Base-by-base conservation (phyloP, 2,113 vertebrate species). In the Microtus oregoni region DNA sequence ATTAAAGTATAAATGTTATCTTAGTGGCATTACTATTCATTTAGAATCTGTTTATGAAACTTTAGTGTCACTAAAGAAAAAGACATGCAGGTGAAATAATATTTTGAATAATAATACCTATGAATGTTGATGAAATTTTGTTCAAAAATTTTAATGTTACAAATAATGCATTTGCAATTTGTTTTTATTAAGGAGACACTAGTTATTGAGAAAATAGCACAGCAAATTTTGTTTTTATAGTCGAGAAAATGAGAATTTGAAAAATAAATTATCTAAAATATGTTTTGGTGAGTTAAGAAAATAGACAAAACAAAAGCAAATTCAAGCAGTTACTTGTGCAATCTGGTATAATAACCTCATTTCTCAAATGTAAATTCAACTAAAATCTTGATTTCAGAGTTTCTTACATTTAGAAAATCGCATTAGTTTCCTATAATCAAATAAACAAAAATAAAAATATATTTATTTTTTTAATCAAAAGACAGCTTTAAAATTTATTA, bases 111-210 rank as follows among this genome's bases (percentile, higher is more conserved):
- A 11, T 55, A 81, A 19, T 38, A 78, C 12, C 10, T 79, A n/a
- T n/a, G 1, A 28, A 38, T 85, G 7, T 67, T 79, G 52, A 81
- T 93, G 67, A 26, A 20, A 14, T 72, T 91, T 95, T 86, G 3
- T 67, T 92, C 9, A 95, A 88, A 85, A 88, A n/a, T 88, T 70
- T 87, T 41, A 65, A 70, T 92, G 89, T 88, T 61, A 79, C 19
- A 79, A 78, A 90, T 91, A 78, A 68, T 55, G 32, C 1, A 67
- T 72, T 86, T 91, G 5, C 0, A 2, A 94, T 63, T 44, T 63
- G 65, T 90, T n/a, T 9, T 91, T 89, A 26, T 90, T 47, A 76
- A 50, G 65, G 26, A 87, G 30, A 1, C 19, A 91, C 4, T 50
- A 79, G 28, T 85, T 88, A 92, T 35, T 97, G 11, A 87, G 12